Evolutionary conservation across 2,888 invertebrate species (phyloP), one percentile per base, ranked within the genome.

Genomic region (Protula sp.): DNA sequence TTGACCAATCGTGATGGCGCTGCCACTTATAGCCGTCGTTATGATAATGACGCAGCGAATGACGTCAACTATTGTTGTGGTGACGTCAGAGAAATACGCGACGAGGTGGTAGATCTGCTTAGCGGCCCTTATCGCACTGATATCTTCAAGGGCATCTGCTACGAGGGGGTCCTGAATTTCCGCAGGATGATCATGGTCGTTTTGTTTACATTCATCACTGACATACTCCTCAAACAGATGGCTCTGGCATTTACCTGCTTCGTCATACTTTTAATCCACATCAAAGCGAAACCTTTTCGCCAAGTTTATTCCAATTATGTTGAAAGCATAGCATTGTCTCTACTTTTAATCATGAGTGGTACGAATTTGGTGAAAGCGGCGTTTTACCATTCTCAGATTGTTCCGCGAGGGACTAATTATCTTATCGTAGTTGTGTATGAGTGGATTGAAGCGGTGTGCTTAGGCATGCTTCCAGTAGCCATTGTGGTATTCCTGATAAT

Each of bases 131-230:
- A 60, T 30, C 38, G 54, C 5, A 22, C 27, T 26, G 55, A 63
- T 31, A 47, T 63, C 2, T 38, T 31, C n/a, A 30, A 38, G 2
- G 65, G 63, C 1, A 9, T 65, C 5, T 65, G 65, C 51, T 65
- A 59, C 58, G 65, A 65, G 29, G 65, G 65, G 14, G 52, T 65
- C 26, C 56, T 65, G 14, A 60, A 55, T 38, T 51, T 65, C n/a
- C 52, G 63, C 22, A 28, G 65, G 14, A 52, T 65, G 47, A 28
- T 61, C 19, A 27, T 59, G 3, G 60, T 58, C 9, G 30, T 60
- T 3, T 5, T 57, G 24, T 58, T 53, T 29, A 54, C 54, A 4
- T 60, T 53, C 54, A 47, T 54, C 29, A 47, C 28, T 27, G 60
- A 60, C 45, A 30, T 47, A 3, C 47, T 60, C 14, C 27, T 57